A percentile compares a stretch with the other conserved stretches of the same genome.
Conservation (phyloP, 1,140 invertebrate genomes). For the Drosophila ercepeae region DNA sequence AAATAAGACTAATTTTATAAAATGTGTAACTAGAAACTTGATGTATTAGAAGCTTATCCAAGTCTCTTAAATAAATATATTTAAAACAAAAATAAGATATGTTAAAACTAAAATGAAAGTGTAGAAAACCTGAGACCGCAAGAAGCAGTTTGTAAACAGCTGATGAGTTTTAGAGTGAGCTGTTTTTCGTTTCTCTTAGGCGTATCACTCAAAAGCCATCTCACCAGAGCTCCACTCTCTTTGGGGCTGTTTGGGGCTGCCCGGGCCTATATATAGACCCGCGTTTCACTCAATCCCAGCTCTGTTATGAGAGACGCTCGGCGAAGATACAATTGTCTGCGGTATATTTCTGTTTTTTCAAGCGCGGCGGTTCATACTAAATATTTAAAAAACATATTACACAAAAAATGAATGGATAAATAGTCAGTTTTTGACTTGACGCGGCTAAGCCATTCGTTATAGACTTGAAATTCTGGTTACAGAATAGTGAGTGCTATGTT, state of each 20-base stretch:
- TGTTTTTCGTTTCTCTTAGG: not conserved
- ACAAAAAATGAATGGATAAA: not conserved
- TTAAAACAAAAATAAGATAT: no score
- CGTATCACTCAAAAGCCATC: no score
- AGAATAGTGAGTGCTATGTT: constrained; percentile 36
- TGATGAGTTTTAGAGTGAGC: no score
- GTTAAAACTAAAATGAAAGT: not conserved
- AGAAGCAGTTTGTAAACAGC: not conserved
- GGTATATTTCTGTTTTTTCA: not conserved
- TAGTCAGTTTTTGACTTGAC: not conserved
- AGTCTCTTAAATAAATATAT: no score
- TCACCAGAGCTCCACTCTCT: not conserved
- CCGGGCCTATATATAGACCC: not conserved
- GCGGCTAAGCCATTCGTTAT: not conserved
- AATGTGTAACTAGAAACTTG: no score
- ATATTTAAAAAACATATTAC: not conserved
- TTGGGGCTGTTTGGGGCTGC: not conserved
- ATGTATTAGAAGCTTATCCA: no score
- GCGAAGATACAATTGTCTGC: not conserved
- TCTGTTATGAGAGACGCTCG: not conserved
- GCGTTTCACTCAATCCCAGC: not conserved
- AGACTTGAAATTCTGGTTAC: not conserved
- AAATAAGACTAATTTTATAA: no score
- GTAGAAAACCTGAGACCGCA: not conserved
- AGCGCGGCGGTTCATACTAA: not conserved